Base-by-base conservation (phyloP, 2,888 invertebrate species). In the Brachyptera risi region DNA sequence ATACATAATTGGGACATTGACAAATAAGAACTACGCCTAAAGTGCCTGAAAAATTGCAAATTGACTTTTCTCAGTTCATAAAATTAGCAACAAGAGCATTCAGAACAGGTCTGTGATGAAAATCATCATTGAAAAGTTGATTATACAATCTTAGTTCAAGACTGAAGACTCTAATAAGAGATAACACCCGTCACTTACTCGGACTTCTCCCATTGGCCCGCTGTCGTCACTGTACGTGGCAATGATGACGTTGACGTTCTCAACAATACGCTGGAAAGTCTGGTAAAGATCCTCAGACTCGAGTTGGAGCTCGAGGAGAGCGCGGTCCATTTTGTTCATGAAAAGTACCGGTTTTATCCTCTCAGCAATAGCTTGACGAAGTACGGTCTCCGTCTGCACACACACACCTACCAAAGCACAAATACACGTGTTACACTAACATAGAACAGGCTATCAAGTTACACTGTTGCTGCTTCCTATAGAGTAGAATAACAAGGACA, bases 301-400 rank as follows among this genome's bases (percentile, higher is more conserved):
- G 71, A 98, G 79, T 75, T 99, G 98, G 74, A 99, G 81, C 78
- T 99, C 99, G 38, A 99, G 82, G 63, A 99, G 83, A 69, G 99
- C 99, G 70, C 99, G 91, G 83, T 99, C 99, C 98, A 99, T 98
- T 82, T 99, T 99, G 91, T 99, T 99, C 98, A 99, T 98, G 89
- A 99, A 99, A 71, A 99, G 83, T 69, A 99, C 94, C 61, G 99
- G 99, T 88, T 97, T 98, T 73, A 99, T 99, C 74, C 99, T 91
- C 81, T 99, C 99, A 66, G 96, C 96, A 74, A 99, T 99, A 66
- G 99, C 99, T 78, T 99, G 99, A 81, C 99, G 93, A 72, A 99
- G 83, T 63, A 99, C 99, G 72, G 99, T 98, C 80, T 99, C 99
- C 37, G 99, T 99, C 80, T 99, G 99, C 70, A 99, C 99, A 75